These are phyloP conservation scores for Pseudorhiza aurosa DNA, from an alignment of 30 jellyfish, hydroid and myxozoan species.

Conservation along the genomic window DNA sequence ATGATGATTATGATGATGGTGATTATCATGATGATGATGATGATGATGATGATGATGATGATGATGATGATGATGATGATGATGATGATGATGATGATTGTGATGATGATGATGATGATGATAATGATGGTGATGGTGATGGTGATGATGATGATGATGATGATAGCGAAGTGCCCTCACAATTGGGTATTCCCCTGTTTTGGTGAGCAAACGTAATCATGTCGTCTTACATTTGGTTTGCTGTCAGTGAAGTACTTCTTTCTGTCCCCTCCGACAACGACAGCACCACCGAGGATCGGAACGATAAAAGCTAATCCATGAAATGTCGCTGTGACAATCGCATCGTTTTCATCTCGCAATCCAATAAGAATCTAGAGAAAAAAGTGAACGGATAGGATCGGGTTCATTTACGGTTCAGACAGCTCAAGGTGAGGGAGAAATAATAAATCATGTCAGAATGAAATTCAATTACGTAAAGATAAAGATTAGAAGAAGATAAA, in stretches of 20 bases:
- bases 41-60: constrained; percentile 13
- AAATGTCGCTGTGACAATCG: constrained; percentile 89
- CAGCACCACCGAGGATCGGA: constrained; percentile 84
- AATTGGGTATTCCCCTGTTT: not conserved
- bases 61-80: constrained; percentile 15
- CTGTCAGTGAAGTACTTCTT: constrained; percentile 55
- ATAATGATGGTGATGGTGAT: constrained; percentile 55
- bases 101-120: constrained; percentile 31
- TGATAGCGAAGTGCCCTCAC: not conserved
- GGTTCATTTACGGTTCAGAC: too few relatives aligned
- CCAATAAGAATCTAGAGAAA: constrained; percentile 78
- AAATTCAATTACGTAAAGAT: too few relatives aligned
- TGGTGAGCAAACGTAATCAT: too few relatives aligned
- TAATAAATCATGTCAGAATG: too few relatives aligned
- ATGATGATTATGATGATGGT: constrained; percentile 8
- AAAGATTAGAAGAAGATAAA: too few relatives aligned
- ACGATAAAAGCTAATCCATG: constrained; percentile 83
- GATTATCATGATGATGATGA: constrained; percentile 6
- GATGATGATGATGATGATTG: constrained; percentile 8
- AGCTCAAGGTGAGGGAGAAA: too few relatives aligned
- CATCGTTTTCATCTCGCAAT: constrained; percentile 81
- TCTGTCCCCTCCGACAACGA: constrained; percentile 93
- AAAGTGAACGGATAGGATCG: not conserved
- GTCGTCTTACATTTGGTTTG: constrained; percentile 82
- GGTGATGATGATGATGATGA: constrained; percentile 28